Percentiles rank a stretch among this genome's conserved stretches.
phyloP scores from a whole-genome alignment of 2,888 invertebrate species.

The Parapristionchus giblindavisi region DNA sequence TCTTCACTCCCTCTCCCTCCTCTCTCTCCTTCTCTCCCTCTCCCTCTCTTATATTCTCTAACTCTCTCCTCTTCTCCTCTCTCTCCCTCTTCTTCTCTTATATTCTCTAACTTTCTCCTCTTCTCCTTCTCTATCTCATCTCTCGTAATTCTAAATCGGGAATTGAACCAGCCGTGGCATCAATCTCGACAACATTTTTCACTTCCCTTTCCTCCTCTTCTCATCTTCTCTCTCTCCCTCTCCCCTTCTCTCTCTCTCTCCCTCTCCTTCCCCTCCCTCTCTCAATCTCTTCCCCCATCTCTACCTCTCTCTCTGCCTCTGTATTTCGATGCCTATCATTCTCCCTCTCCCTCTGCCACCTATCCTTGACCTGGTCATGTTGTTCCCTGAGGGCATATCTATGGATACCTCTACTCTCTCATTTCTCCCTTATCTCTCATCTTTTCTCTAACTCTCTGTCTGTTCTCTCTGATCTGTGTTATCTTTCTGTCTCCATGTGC shows the following conservation, averaged over 20 bases:
- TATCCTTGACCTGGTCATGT: too few species aligned
- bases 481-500: too few species aligned
- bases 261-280: neutral
- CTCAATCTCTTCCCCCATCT: conserved; percentile 8
- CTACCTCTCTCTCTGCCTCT: neutral
- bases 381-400: too few species aligned
- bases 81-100: too few species aligned
- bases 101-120: neutral
- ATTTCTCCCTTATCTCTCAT: neutral
- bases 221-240: conserved; percentile 1
- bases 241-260: conserved; percentile 15
- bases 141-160: neutral
- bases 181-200: neutral
- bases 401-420: neutral
- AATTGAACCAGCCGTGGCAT: neutral
- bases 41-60: neutral
- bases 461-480: neutral
- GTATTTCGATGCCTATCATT: neutral
- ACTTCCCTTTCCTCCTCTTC: neutral
- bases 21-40: neutral
- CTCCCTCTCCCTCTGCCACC: too few species aligned
- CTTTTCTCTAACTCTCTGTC: neutral
- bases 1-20: neutral
- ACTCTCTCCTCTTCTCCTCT: neutral
- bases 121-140: neutral